Percentiles rank a stretch among this genome's conserved stretches.
These are phyloP conservation scores for Acyrthosiphon pisum DNA, from an alignment of 1,140 invertebrate species.

Conservation along the genomic window DNA sequence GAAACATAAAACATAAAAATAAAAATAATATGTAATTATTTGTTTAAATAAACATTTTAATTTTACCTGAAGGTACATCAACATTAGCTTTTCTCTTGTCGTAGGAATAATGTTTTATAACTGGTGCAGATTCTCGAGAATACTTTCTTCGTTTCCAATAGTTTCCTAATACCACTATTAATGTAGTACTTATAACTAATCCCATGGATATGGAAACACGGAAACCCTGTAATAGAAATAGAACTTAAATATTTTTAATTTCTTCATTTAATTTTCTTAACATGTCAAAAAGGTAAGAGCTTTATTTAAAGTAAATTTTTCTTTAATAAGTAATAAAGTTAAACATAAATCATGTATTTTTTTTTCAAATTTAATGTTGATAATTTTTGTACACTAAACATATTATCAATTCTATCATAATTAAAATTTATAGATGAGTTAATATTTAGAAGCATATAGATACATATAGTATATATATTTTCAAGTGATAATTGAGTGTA, in stretches of 20 bases:
- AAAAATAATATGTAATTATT: neutral
- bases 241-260: neutral
- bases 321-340: neutral
- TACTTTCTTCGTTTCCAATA: slow-evolving; percentile 49
- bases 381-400: neutral
- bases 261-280: neutral
- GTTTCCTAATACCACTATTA: slow-evolving; percentile 5
- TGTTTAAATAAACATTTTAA: neutral
- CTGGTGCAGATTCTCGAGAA: slow-evolving; percentile 6
- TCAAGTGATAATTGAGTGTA: no score
- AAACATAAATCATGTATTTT: neutral
- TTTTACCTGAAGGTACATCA: slow-evolving; percentile 37
- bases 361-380: neutral
- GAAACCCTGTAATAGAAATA: slow-evolving; percentile 28
- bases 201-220: slow-evolving; percentile 30
- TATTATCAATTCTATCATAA: no score
- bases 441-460: no score
- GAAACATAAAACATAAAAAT: neutral
- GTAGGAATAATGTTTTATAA: slow-evolving; percentile 41
- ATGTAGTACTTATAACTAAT: neutral
- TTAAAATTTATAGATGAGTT: no score
- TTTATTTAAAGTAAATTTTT: neutral
- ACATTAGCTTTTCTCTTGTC: slow-evolving; percentile 31
- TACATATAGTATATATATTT: no score
- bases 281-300: neutral